phyloP scores from a whole-genome alignment of 2,888 invertebrate genomes.

The Formica aserva region DNA sequence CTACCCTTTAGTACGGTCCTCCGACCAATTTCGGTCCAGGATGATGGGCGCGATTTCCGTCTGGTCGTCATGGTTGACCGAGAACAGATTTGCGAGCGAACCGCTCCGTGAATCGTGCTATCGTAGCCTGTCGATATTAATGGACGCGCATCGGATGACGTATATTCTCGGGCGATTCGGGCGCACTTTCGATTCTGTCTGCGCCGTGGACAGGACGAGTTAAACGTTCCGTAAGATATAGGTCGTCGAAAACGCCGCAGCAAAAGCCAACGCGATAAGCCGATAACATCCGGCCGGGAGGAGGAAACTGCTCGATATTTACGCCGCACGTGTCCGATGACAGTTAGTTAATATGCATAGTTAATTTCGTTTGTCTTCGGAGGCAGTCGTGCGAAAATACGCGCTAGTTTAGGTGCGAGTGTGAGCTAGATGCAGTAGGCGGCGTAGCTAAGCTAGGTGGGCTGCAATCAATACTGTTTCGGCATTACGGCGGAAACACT shows the following conservation, averaged over 20 bases:
- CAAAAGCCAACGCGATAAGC: slow-evolving; percentile 26
- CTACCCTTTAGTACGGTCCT: slow-evolving; percentile 81
- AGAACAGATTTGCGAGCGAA: slow-evolving; percentile 63
- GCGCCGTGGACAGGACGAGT: neutral
- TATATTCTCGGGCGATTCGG: neutral
- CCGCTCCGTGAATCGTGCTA: slow-evolving; percentile 40
- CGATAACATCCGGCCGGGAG: slow-evolving; percentile 23
- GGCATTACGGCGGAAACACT: slow-evolving; percentile 85
- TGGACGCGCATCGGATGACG: slow-evolving; percentile 15
- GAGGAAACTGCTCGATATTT: slow-evolving; percentile 44
- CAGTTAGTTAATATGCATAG: slow-evolving; percentile 54
- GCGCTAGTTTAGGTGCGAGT: slow-evolving; percentile 65
- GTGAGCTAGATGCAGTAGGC: slow-evolving; percentile 72
- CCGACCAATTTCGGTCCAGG: slow-evolving; percentile 72
- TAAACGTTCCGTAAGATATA: slow-evolving; percentile 32
- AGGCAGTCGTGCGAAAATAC: slow-evolving; percentile 60
- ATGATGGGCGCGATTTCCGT: slow-evolving; percentile 71
- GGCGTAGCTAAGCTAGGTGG: slow-evolving; percentile 81
- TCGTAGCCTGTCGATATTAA: slow-evolving; percentile 37
- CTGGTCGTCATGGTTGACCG: slow-evolving; percentile 59
- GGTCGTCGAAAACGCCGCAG: slow-evolving; percentile 28
- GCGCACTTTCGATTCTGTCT: neutral
- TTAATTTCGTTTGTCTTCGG: slow-evolving; percentile 56
- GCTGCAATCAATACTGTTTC: slow-evolving; percentile 86
- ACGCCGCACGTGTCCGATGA: slow-evolving; percentile 42